Evolutionary conservation across 2,797 vertebrate genomes (phyloP), one percentile per base, ranked within the genome.

Genomic region (Numenius phaeopus): DNA sequence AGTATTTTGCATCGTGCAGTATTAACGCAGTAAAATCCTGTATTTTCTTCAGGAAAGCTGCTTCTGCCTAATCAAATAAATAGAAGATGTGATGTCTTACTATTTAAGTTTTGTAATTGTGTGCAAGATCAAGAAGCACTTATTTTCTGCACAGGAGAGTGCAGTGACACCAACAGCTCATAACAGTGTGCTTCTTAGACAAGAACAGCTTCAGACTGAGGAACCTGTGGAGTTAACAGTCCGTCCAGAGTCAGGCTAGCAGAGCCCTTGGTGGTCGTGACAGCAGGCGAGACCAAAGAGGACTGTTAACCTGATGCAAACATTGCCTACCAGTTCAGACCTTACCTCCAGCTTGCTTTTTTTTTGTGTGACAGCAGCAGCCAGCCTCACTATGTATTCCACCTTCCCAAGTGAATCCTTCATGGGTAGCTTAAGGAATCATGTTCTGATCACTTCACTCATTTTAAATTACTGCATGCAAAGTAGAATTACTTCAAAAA

Each of bases 201-300:
- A 59, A 27, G n/a, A 64, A 52, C 44, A 55, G 46, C 58, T 83
- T 79, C 70, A 78, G 40, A 13, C 22, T 37, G 12, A n/a, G 24
- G 27, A 52, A 39, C 32, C 7, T 39, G 42, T 20, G 11, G 21
- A 47, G 17, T 22, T 11, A 67, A 17, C 11, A 27, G 52, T 17
- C 34, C 44, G 18, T 22, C 39, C 66, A 46, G 16, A 50, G 39
- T 10, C 26, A 78, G 39, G 37, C 47, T 58, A 23, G 52, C 20
- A 79, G 39, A 91, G 69, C n/a, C 46, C 39, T 40, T 3, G 0
- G 21, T 11, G 23, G 67, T 47, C 2, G 0, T 12, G 32, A n/a
- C 17, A 62, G n/a, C 23, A 61, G 37, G 39, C 21, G 62, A 72
- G 32, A 39, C 22, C 26, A n/a, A 13, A 44, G 16, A 21, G 14